These are phyloP conservation scores for Mayetiola destructor DNA, from an alignment of 2,888 invertebrate species.

Conservation along the genomic window DNA sequence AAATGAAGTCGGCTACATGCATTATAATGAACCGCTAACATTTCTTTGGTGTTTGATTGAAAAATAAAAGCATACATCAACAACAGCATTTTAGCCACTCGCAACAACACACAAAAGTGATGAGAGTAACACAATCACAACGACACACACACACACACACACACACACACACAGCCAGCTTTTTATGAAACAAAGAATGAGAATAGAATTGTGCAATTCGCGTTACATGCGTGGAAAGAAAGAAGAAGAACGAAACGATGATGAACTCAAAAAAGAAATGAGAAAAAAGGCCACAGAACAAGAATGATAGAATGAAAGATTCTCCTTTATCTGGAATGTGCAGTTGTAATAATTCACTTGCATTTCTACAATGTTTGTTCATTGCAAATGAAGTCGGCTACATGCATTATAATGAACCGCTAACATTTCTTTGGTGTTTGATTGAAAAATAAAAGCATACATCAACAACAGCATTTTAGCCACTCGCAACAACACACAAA, in stretches of 20 bases:
- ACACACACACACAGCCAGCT: not conserved
- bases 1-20: not conserved
- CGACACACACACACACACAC: not conserved
- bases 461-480: no score
- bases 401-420: not conserved
- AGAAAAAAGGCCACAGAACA: not conserved
- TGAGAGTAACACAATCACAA: not conserved
- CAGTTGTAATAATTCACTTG: slow-evolving; percentile 2
- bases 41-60: not conserved
- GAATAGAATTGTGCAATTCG: not conserved
- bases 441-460: no score
- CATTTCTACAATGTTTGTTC: slow-evolving; percentile 1
- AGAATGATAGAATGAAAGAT: no score
- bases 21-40: not conserved
- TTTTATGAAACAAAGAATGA: not conserved
- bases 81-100: not conserved
- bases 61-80: no score
- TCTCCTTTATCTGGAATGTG: not conserved
- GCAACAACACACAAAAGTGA: not conserved
- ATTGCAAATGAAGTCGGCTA: not conserved
- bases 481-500: not conserved
- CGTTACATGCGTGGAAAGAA: no score
- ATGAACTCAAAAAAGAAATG: not conserved
- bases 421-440: not conserved
- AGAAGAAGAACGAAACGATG: not conserved